A percentile compares a stretch with the other conserved stretches of the same genome.
phyloP scores from a whole-genome alignment of 2,888 invertebrate species.

The Malachius bipustulatus region DNA sequence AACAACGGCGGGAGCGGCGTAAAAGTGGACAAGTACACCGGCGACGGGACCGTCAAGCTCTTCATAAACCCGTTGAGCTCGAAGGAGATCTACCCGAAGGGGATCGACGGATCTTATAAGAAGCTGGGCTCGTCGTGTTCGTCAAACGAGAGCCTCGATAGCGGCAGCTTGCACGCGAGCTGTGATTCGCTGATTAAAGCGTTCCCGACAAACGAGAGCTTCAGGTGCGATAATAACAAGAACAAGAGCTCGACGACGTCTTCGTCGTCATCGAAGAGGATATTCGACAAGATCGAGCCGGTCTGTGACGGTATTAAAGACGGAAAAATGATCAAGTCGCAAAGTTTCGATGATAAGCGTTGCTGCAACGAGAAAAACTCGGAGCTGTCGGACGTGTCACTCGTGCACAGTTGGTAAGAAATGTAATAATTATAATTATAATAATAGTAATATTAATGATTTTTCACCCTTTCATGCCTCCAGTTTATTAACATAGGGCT shows the following conservation, averaged over 20 bases:
- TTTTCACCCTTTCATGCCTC: no score
- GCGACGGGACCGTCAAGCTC: slow-evolving; percentile 34
- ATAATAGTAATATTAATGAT: no score
- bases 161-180: slow-evolving; percentile 29
- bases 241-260: slow-evolving; percentile 18
- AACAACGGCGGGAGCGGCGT: slow-evolving; percentile 25
- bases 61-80: slow-evolving; percentile 36
- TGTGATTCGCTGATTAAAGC: slow-evolving; percentile 24
- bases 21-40: slow-evolving; percentile 19
- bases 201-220: neutral
- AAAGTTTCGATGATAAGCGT: slow-evolving; percentile 37
- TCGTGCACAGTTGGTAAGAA: slow-evolving; percentile 48
- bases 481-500: no score
- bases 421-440: no score
- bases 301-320: slow-evolving; percentile 33
- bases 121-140: slow-evolving; percentile 29
- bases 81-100: slow-evolving; percentile 36
- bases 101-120: slow-evolving; percentile 34
- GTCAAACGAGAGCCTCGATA: slow-evolving; percentile 31
- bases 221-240: slow-evolving; percentile 24
- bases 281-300: slow-evolving; percentile 34
- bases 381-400: slow-evolving; percentile 36
- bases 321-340: slow-evolving; percentile 30
- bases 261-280: slow-evolving; percentile 16
- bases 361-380: slow-evolving; percentile 28